Evolutionary conservation across 2,888 invertebrate species (phyloP), one percentile per base, ranked within the genome.

Genomic region (Lucinisca nassula): DNA sequence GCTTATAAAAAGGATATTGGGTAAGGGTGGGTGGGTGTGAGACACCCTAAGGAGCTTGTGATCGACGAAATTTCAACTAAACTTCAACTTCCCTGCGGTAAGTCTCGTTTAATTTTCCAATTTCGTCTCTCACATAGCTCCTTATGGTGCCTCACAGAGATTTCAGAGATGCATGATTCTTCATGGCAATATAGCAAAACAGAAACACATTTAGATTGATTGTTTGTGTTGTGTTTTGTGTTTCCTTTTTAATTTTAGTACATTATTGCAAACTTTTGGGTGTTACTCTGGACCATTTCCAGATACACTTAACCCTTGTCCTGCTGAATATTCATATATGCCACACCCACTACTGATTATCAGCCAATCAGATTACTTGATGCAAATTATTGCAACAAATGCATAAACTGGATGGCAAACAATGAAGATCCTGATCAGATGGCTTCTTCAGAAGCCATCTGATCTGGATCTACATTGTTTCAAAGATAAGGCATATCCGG

Each of bases 81-180:
- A 86, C 82, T 79, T 74, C 86, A 79, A 49, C 82, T 86, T 82
- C 58, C 84, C 55, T 55, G 40, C n/a, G 86, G 79, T 86, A 86
- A 82, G 86, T 83, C 72, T 86, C 35, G 79, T 86, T 86, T 82
- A 86, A 86, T 79, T 55, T 76, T 55, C 35, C 72, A 75, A 82
- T 79, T 86, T 67, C n/a, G 78, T 85, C 58, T 38, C 32, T 75
- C 35, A 49, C 84, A 75, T 84, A 84, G 79, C 79, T 72, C 85
- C 76, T 72, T 78, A 35, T 49, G 51, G 85, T 37, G 21, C 81
- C 77, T n/a, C 85, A 85, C 85, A 85, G 85, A 85, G 85, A 81
- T 72, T 81, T 85, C 75, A 85, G 85, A 85, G 85, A 27, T 77
- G 80, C 51, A 38, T 72, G 75, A 27, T 85, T 51, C 49, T 35